Base-by-base conservation (phyloP, 2,888 invertebrate species). In the Drosophila bunnanda region DNA sequence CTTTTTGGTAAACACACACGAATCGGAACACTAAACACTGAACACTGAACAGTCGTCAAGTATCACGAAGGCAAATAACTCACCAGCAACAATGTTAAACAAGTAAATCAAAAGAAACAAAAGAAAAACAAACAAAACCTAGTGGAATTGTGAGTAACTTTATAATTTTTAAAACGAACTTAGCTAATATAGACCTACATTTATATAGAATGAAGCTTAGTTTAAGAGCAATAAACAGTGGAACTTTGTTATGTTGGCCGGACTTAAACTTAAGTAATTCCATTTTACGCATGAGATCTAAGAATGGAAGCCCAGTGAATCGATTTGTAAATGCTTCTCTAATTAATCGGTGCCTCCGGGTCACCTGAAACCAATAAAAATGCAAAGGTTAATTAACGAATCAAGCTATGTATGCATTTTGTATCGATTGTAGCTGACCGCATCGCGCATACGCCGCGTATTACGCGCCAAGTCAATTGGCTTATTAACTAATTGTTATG, bases 81-180 rank as follows among this genome's bases (percentile, higher is more conserved):
- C 59, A 76, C 57, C 61, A 68, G 50, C 48, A 65, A 54, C 48
- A 66, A 73, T 64, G 60, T 22, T 28, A 57, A 65, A 61, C 50
- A 66, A 64, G 60, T 57, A 46, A 75, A 80, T 62, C 55, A 61
- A 69, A 64, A 65, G 55, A 52, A 52, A 60, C 55, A 61, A 69
- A 64, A 65, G 55, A 52, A 52, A 60, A 32, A 4, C 30, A 50
- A 30, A 30, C 48, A 30, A 32, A 32, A 77, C 79, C 84, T 86
- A 88, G 89, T 60, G 89, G 89, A 89, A 87, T 87, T 87, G 90
- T 81, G 88, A 59, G 75, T 64, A 64, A 73, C 71, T 57, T 79
- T 87, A 81, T 74, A 55, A 67, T 87, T 84, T 70, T 57, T 52
- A 72, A 61, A 36, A 61, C 64, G 57, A 68, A 69, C 62, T 68